Percentiles rank a stretch among this genome's conserved stretches.
Conservation (phyloP, 2,113 vertebrate genomes). For the Craseonycteris thonglongyai region DNA sequence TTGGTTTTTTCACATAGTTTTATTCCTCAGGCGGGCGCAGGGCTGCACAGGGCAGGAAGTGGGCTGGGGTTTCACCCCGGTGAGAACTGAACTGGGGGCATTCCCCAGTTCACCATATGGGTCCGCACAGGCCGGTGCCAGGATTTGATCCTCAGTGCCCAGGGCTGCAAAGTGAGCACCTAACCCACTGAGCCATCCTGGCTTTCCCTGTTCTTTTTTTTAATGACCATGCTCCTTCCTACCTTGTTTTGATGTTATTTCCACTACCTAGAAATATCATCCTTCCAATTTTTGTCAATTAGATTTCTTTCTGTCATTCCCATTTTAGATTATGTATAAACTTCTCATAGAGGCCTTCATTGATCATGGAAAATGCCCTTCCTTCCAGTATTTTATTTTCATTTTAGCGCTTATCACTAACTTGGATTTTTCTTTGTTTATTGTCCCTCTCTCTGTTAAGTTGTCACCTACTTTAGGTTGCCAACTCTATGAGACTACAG, state of each 20-base stretch:
- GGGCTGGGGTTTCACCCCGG: too few species aligned
- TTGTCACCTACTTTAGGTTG: neutral
- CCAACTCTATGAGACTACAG: neutral
- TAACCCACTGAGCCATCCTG: accelerated
- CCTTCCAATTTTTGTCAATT: neutral
- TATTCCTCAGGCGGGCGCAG: too few species aligned
- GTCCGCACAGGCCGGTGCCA: too few species aligned
- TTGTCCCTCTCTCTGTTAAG: neutral
- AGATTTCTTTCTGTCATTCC: neutral
- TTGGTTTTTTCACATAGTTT: too few species aligned
- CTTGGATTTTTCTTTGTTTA: neutral
- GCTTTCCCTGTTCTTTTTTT: too few species aligned
- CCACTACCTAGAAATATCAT: neutral
- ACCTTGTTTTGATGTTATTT: neutral
- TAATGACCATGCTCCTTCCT: neutral
- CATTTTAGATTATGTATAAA: neutral
- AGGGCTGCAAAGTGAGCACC: too few species aligned
- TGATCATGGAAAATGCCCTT: neutral
- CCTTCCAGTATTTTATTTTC: neutral
- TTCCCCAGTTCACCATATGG: too few species aligned
- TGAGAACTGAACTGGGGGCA: too few species aligned
- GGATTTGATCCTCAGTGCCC: too few species aligned
- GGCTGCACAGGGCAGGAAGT: too few species aligned
- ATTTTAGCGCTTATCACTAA: neutral
- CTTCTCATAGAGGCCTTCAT: neutral